These are phyloP conservation scores for Heteropelma amictum DNA, from an alignment of 2,888 invertebrate genomes.

Conservation along the genomic window DNA sequence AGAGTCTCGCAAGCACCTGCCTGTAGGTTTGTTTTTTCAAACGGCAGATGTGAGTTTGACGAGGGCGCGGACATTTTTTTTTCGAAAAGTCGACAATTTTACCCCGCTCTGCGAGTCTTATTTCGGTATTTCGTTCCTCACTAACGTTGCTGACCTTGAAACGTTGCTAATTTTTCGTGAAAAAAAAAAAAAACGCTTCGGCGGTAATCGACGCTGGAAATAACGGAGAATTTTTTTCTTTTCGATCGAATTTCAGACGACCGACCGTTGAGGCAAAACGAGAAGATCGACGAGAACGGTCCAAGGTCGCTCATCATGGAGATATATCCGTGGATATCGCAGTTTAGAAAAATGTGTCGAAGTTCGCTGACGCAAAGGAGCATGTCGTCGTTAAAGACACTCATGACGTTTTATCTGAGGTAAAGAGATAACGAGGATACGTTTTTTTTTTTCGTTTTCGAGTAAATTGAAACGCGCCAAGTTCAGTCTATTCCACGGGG, in stretches of 20 bases:
- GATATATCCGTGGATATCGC: slow-evolving; percentile 69
- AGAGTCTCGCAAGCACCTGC: slow-evolving; percentile 45
- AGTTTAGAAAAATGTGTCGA: slow-evolving; percentile 70
- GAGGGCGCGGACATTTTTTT: not conserved
- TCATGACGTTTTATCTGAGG: slow-evolving; percentile 73
- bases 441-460: not conserved
- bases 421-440: slow-evolving; percentile 55
- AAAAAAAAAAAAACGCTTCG: not conserved
- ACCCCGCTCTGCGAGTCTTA: too few species aligned
- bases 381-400: slow-evolving; percentile 69
- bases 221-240: too few species aligned
- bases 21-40: not conserved
- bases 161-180: too few species aligned
- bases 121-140: not conserved
- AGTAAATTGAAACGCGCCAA: not conserved
- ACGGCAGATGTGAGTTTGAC: slow-evolving; percentile 11
- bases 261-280: not conserved
- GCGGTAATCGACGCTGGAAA: not conserved
- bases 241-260: slow-evolving; percentile 33
- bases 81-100: too few species aligned
- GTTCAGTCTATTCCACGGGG: not conserved
- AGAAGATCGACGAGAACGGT: slow-evolving; percentile 35
- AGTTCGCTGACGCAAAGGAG: slow-evolving; percentile 64
- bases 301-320: slow-evolving; percentile 59
- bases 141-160: not conserved